phyloP scores from a whole-genome alignment of 2,113 vertebrate genomes.

The Rousettus leschenaultii region DNA sequence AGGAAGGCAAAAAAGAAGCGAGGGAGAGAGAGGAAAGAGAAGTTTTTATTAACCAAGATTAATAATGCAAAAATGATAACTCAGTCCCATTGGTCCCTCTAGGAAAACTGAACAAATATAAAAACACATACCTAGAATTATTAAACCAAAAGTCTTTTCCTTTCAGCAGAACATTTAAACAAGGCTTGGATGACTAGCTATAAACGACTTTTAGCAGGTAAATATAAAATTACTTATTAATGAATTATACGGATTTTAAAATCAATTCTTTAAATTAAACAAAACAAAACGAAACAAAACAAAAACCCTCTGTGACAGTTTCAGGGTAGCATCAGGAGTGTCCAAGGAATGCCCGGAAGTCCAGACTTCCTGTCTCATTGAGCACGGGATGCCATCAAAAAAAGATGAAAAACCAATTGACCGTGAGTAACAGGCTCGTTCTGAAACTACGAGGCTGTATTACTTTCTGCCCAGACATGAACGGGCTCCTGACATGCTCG shows the following conservation, averaged over 20 bases:
- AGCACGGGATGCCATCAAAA: background rate
- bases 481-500: background rate
- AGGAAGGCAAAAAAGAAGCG: accelerated
- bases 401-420: background rate
- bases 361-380: background rate
- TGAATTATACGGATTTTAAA: background rate
- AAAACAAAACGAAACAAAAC: no score
- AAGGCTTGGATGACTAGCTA: background rate
- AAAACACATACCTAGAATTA: conserved; percentile 60
- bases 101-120: conserved; percentile 64
- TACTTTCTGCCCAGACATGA: background rate
- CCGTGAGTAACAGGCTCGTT: background rate
- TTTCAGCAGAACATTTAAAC: background rate
- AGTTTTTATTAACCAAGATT: conserved; percentile 56
- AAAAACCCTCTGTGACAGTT: background rate
- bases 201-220: background rate
- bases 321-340: background rate
- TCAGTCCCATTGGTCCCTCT: conserved; percentile 60
- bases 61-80: conserved; percentile 61
- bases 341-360: background rate
- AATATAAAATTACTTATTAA: background rate
- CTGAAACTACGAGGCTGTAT: background rate
- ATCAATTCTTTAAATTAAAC: background rate
- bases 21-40: background rate
- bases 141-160: conserved; percentile 45